These are phyloP conservation scores for Plectrocnemia conspersa DNA, from an alignment of 1,140 invertebrate genomes.

Conservation along the genomic window DNA sequence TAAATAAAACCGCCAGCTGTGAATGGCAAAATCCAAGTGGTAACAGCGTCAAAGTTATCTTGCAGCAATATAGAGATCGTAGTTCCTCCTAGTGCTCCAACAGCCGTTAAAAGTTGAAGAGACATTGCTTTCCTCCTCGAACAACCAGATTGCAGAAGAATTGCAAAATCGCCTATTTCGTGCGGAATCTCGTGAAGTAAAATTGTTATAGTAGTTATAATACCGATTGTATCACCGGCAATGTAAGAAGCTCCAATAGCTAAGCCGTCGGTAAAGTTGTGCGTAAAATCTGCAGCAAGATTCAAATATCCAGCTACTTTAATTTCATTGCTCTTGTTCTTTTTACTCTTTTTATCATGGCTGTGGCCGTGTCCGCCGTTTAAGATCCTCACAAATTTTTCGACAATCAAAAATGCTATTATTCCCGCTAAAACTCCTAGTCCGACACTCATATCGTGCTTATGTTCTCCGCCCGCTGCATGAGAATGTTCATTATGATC, in stretches of 20 bases:
- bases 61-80: conserved; percentile 77
- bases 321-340: conserved; percentile 61
- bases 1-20: conserved; percentile 98
- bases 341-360: conserved; percentile 42
- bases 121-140: conserved; percentile 86
- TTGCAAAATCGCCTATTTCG: conserved; percentile 98
- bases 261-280: conserved; percentile 96
- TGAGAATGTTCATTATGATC: conserved; percentile 56
- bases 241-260: conserved; percentile 96
- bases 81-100: conserved; percentile 91
- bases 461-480: conserved; percentile 51
- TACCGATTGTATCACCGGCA: conserved; percentile 74
- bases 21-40: conserved; percentile 87
- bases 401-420: conserved; percentile 83
- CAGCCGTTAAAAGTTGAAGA: conserved; percentile 86
- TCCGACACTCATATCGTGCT: conserved; percentile 80
- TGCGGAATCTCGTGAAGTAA: conserved; percentile 95
- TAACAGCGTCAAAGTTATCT: conserved; percentile 66
- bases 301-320: conserved; percentile 93
- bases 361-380: conserved; percentile 72
- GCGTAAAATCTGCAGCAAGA: conserved; percentile 89
- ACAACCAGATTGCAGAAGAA: conserved; percentile 90
- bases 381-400: conserved; percentile 86
- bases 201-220: conserved; percentile 90
- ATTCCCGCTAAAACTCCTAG: conserved; percentile 88